A percentile compares a stretch with the other conserved stretches of the same genome.
Conservation (phyloP, 2,888 invertebrate species). For the Yponomeuta malinellus region DNA sequence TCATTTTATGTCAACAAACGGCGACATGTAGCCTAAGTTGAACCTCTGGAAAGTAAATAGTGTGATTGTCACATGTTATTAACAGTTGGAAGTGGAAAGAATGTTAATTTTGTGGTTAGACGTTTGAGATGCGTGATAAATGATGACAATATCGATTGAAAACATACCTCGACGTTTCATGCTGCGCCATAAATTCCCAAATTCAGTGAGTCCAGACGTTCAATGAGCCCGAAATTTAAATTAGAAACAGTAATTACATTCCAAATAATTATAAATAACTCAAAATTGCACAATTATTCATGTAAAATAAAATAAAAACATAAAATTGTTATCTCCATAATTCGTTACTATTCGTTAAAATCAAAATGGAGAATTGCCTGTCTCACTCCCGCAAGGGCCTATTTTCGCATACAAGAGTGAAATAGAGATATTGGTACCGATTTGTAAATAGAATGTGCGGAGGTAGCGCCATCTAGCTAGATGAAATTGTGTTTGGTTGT, state of each 20-base stretch:
- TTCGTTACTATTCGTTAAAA: slow-evolving; percentile 72
- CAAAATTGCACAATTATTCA: slow-evolving; percentile 44
- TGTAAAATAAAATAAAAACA: slow-evolving; percentile 49
- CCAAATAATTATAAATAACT: slow-evolving; percentile 24
- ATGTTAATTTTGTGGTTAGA: slow-evolving; percentile 40
- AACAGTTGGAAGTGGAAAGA: neutral
- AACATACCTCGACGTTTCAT: slow-evolving; percentile 63
- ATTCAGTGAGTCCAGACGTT: slow-evolving; percentile 16
- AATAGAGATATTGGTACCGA: slow-evolving; percentile 28
- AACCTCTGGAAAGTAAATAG: neutral
- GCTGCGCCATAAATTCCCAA: slow-evolving; percentile 46
- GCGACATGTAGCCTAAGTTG: neutral
- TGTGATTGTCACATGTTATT: too few relatives aligned
- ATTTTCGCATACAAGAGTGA: slow-evolving; percentile 34
- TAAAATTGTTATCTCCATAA: slow-evolving; percentile 57
- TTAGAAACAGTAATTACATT: slow-evolving; percentile 20
- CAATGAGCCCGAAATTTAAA: slow-evolving; percentile 27
- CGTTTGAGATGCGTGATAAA: slow-evolving; percentile 27
- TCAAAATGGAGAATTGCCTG: slow-evolving; percentile 48
- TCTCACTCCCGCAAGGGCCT: slow-evolving; percentile 32
- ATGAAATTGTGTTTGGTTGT: slow-evolving; percentile 36
- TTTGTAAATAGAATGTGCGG: slow-evolving; percentile 46
- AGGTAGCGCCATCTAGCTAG: slow-evolving; percentile 47
- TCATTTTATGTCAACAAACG: neutral
- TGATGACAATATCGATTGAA: slow-evolving; percentile 67